Percentiles rank a stretch among this genome's conserved stretches.
Conservation (phyloP, 2,113 vertebrate genomes). For the Cheirogaleus medius region DNA sequence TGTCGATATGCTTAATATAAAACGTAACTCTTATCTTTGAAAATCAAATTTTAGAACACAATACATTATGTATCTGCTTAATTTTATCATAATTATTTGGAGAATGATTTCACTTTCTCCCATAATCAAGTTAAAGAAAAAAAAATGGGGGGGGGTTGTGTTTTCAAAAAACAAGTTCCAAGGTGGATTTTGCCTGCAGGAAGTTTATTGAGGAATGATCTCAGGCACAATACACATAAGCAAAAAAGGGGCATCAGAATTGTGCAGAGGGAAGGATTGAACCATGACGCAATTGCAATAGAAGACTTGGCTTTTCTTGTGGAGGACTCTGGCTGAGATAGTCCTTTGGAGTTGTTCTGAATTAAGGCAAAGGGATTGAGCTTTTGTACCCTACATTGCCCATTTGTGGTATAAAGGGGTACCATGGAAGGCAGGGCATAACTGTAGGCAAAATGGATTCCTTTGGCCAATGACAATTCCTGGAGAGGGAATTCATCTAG, state of each 20-base stretch:
- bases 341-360: not conserved
- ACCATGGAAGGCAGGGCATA: not conserved
- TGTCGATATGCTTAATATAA: not conserved
- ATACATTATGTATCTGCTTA: not conserved
- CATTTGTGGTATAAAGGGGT: not conserved
- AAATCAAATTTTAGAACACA: constrained; percentile 17
- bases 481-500: not conserved
- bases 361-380: not conserved
- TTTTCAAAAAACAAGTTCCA: constrained; percentile 18
- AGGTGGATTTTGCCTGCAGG: not conserved
- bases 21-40: not conserved
- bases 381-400: not conserved
- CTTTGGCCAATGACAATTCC: not conserved
- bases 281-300: not conserved
- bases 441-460: not conserved
- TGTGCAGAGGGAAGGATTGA: not conserved
- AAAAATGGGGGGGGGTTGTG: not conserved
- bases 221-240: not conserved
- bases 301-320: not conserved
- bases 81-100: not conserved
- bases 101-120: not conserved
- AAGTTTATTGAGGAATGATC: not conserved
- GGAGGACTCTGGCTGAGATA: not conserved
- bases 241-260: not conserved
- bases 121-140: not conserved